These are phyloP conservation scores for Rhombomys opimus DNA, from an alignment of 2,113 vertebrate genomes.

Conservation along the genomic window DNA sequence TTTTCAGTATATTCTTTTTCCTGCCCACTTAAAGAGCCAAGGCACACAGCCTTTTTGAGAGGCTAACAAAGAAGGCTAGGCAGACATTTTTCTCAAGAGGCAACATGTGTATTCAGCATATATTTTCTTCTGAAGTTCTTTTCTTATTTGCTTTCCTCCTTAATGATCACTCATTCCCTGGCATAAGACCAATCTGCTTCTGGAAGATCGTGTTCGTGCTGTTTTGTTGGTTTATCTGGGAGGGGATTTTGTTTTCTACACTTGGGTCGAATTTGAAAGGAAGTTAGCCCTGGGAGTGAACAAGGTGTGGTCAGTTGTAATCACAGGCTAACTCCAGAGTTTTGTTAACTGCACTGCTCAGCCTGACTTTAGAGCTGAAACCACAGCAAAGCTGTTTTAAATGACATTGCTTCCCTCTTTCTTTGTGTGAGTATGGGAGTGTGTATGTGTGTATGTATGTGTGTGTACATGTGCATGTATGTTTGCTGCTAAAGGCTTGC, in stretches of 20 bases:
- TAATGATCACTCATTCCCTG: not conserved
- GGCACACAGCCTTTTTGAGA: not conserved
- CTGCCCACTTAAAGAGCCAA: not conserved
- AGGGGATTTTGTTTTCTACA: slow-evolving; percentile 43
- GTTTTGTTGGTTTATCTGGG: slow-evolving; percentile 49
- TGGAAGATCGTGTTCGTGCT: not conserved
- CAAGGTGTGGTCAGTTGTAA: slow-evolving; percentile 24
- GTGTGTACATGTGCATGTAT: not conserved
- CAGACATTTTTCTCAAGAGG: slow-evolving; percentile 28
- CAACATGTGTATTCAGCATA: not conserved
- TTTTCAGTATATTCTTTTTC: not conserved
- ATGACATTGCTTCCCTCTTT: not conserved
- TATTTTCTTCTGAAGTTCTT: slow-evolving; percentile 42
- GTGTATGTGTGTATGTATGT: not conserved
- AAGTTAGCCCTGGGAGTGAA: slow-evolving; percentile 53
- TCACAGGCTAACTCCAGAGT: slow-evolving; percentile 56
- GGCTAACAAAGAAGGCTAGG: not conserved
- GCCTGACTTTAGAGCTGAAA: not conserved
- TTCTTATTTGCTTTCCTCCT: not conserved
- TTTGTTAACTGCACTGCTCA: not conserved
- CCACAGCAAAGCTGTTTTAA: not conserved
- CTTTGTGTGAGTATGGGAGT: not conserved
- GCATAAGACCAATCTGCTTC: not conserved
- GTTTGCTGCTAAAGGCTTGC: not conserved
- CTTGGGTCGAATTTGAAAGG: slow-evolving; percentile 52